Conservation (phyloP, 1,140 invertebrate species). For the Euura lappo region DNA sequence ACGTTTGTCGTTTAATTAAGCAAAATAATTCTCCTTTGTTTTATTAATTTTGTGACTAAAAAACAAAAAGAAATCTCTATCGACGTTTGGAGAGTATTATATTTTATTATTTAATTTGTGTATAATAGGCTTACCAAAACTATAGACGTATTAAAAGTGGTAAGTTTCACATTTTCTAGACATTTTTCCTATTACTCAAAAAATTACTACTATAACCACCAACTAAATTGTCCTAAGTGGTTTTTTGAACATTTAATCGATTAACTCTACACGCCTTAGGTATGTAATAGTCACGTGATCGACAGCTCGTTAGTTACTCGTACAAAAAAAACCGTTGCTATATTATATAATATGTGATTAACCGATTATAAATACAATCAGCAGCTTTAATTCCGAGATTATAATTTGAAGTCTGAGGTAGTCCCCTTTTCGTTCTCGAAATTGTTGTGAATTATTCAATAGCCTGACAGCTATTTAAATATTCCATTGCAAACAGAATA, state of each 20-base stretch:
- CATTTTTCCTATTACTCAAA: not conserved
- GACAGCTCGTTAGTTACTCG: constrained; percentile 6
- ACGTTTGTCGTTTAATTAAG: too few relatives aligned
- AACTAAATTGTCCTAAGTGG: constrained; percentile 1
- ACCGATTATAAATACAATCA: too few relatives aligned
- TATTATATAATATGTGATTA: too few relatives aligned
- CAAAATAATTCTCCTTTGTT: not conserved
- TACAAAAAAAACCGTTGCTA: not conserved
- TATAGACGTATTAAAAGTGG: not conserved
- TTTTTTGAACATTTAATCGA: not conserved
- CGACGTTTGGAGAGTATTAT: not conserved
- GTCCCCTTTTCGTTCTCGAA: too few relatives aligned
- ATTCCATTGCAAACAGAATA: not conserved
- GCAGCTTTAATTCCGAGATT: too few relatives aligned
- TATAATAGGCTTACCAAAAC: not conserved
- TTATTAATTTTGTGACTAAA: not conserved
- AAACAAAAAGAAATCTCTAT: not conserved
- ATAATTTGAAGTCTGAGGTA: too few relatives aligned
- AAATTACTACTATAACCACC: too few relatives aligned
- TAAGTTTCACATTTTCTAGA: not conserved
- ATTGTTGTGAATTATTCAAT: not conserved
- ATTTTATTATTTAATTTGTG: constrained; percentile 2
- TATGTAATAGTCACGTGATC: not conserved
- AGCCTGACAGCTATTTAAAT: not conserved
- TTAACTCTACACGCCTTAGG: not conserved